Percentiles rank a stretch among this genome's conserved stretches.
These are phyloP conservation scores for Muscidifurax raptorellus DNA, from an alignment of 1,140 invertebrate genomes.

Conservation along the genomic window DNA sequence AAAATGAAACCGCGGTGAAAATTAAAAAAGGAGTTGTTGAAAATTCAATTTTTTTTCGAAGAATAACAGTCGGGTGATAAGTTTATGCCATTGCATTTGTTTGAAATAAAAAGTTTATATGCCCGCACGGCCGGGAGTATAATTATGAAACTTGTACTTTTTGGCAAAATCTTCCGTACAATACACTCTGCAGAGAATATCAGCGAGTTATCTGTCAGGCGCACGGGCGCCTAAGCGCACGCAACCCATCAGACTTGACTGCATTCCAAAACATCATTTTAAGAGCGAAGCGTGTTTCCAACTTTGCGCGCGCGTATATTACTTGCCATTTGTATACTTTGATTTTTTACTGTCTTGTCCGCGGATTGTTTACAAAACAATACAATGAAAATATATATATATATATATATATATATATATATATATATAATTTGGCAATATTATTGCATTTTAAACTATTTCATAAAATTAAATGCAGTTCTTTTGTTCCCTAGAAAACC, in stretches of 20 bases:
- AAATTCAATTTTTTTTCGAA: background rate
- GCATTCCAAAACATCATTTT: slow-evolving; percentile 36
- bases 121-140: background rate
- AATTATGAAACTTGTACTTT: slow-evolving; percentile 32
- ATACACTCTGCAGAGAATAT: background rate
- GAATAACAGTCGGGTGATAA: background rate
- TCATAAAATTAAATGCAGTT: background rate
- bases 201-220: slow-evolving; percentile 21
- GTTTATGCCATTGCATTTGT: background rate
- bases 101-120: background rate
- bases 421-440: too few relatives aligned
- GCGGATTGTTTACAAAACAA: background rate
- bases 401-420: too few relatives aligned
- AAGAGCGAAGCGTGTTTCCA: background rate
- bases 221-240: slow-evolving; percentile 34
- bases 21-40: too few relatives aligned
- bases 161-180: slow-evolving; percentile 8
- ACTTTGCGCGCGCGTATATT: background rate
- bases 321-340: background rate
- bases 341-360: background rate
- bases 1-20: too few relatives aligned
- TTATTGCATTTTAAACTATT: background rate
- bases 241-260: slow-evolving; percentile 40
- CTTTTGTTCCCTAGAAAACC: background rate
- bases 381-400: background rate